Evolutionary conservation across 2,797 vertebrate genomes (phyloP), one percentile per base, ranked within the genome.

Genomic region (Caiman crocodilus): DNA sequence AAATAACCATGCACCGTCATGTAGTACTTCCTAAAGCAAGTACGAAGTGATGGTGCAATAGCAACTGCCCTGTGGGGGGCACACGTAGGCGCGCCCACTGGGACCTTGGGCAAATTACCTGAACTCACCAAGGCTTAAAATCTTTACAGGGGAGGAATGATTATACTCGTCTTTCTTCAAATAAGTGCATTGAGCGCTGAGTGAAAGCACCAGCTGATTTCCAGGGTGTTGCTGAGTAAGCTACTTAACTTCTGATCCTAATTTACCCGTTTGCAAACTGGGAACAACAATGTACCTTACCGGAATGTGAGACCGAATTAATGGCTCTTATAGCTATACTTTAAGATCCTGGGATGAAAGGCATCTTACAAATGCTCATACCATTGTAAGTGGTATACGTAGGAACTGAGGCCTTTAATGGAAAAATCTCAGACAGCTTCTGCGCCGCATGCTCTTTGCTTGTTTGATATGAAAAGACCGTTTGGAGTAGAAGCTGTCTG

Each of bases 221-320:
- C 61, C 50, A 86, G 25, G 2, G 2, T 35, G n/a, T 55, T 65
- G 71, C 65, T 79, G 42, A 59, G 56, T 57, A 88, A 94, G 30
- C 6, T 50, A 50, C 28, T 32, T 14, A 69, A 21, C 5, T 82
- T 4, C 32, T 79, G 71, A 21, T 87, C 26, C 50, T 77, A 77
- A 87, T 69, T 87, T 84, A 90, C 15, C 23, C 18, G 5, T 55
- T 58, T 25, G 50, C 73, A 73, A 73, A 82, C 26, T 8, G 23
- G 89, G 74, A 17, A 74, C 63, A 87, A 63, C 30, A 59, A 71
- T 94, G 92, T 92, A 91, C 84, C 63, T 88, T 71, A 96, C 76
- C 80, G 82, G 55, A 56, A 61, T 35, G 84, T 57, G 42, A 28
- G 85, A 76, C 69, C 67, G 18, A 95, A 85, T 58, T 84, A 76